phyloP scores from a whole-genome alignment of 2,113 vertebrate species.

The Euleptes europaea region DNA sequence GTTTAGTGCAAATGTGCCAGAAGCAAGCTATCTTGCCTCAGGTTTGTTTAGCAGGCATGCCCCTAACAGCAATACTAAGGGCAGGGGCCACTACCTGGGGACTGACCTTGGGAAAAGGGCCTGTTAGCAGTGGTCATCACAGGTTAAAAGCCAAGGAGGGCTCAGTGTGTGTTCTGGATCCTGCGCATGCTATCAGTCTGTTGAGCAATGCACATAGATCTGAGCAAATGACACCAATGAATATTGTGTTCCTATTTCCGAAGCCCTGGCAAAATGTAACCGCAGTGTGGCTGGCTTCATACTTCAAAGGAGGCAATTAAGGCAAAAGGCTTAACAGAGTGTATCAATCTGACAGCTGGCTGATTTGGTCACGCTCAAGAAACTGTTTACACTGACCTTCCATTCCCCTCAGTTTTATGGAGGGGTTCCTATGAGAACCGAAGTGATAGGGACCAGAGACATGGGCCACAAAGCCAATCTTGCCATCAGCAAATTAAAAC shows the following conservation, averaged over 20 bases:
- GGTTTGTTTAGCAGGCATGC: too few species aligned
- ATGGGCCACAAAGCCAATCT: slow-evolving; percentile 22
- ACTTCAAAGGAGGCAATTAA: neutral
- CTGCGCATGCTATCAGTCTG: neutral
- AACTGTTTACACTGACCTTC: slow-evolving; percentile 56
- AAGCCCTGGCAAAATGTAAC: fast-evolving
- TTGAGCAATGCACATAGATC: neutral
- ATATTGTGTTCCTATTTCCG: too few species aligned
- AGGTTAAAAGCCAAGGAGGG: neutral
- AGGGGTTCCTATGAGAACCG: slow-evolving; percentile 58
- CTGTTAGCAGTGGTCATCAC: neutral
- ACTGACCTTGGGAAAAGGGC: too few species aligned
- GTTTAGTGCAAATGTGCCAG: too few species aligned
- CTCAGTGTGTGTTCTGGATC: neutral
- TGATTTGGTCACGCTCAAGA: neutral
- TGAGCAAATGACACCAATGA: neutral
- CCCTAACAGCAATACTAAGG: too few species aligned
- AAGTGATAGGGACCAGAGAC: neutral
- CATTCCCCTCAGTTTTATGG: slow-evolving; percentile 45
- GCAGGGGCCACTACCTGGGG: too few species aligned
- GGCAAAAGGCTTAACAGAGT: neutral
- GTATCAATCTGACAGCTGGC: slow-evolving; percentile 59
- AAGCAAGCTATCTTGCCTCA: too few species aligned
- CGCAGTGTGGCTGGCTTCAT: neutral
- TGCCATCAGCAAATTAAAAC: slow-evolving; percentile 35